Evolutionary conservation across 1,140 invertebrate species (phyloP).

Genomic region (Lepidostoma basale): DNA sequence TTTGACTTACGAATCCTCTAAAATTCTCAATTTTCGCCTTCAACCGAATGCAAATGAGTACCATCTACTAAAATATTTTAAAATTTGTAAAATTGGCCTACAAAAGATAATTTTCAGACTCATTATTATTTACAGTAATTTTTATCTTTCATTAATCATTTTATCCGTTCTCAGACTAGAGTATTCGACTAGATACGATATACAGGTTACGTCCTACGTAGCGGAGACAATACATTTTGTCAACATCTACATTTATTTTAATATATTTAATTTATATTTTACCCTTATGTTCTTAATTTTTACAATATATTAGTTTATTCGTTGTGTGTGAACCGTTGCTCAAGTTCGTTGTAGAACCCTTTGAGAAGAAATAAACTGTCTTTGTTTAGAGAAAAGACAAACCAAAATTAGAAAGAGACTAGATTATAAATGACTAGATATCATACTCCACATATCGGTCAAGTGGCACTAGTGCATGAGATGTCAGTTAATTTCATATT

Average conservation of each 20-base stretch:
- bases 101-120: constrained; percentile 47
- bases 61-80: constrained; percentile 29
- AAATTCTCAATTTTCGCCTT: neutral
- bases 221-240: neutral
- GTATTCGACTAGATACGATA: constrained; percentile 40
- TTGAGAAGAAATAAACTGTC: constrained; percentile 43
- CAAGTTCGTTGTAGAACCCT: constrained; percentile 45
- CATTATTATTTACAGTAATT: constrained; percentile 43
- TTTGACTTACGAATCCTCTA: neutral
- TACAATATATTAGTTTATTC: constrained; percentile 40
- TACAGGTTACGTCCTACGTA: constrained; percentile 13
- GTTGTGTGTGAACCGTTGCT: constrained; percentile 45
- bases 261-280: constrained; percentile 22
- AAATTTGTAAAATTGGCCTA: constrained; percentile 45
- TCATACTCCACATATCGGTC: too few species aligned
- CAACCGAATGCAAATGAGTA: neutral
- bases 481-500: too few species aligned
- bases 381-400: constrained; percentile 42
- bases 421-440: constrained; percentile 33
- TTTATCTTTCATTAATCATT: constrained; percentile 30
- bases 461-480: neutral
- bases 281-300: constrained; percentile 41
- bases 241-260: neutral
- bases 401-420: constrained; percentile 24
- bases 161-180: constrained; percentile 37